Percentiles rank a stretch among this genome's conserved stretches.
phyloP scores from a whole-genome alignment of 2,888 invertebrate species.

The Drosophila subsilvestris region DNA sequence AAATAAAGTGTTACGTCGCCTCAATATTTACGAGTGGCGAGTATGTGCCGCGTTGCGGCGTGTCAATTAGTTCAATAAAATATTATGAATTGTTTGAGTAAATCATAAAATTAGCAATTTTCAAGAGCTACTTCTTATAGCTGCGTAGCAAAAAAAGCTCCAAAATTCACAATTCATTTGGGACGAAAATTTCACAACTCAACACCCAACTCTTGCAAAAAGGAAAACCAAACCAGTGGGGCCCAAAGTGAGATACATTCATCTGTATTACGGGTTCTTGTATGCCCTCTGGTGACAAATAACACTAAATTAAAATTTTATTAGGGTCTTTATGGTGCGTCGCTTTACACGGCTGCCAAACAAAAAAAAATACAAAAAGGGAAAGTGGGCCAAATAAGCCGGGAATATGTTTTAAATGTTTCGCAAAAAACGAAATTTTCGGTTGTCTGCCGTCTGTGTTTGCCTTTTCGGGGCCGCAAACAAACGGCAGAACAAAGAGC shows the following conservation, averaged over 20 bases:
- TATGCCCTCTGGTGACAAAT: constrained; percentile 71
- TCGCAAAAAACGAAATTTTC: constrained; percentile 45
- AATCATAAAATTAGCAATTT: not conserved
- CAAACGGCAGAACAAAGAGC: constrained; percentile 27
- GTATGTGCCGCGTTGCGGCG: constrained; percentile 45
- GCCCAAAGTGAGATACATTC: constrained; percentile 38
- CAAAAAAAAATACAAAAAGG: constrained; percentile 51
- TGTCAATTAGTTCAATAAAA: constrained; percentile 68
- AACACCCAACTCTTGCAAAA: constrained; percentile 28
- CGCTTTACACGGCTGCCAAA: constrained; percentile 54
- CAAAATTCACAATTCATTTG: constrained; percentile 20
- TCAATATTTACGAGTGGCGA: constrained; percentile 42
- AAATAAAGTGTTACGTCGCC: constrained; percentile 51
- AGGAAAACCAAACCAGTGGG: constrained; percentile 5
- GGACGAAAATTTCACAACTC: constrained; percentile 28
- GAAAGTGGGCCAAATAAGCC: constrained; percentile 19
- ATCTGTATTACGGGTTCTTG: constrained; percentile 24
- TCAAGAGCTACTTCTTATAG: not conserved
- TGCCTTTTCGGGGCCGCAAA: constrained; percentile 36
- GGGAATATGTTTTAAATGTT: constrained; percentile 73
- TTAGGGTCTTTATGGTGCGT: constrained; percentile 76
- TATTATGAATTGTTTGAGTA: constrained; percentile 18
- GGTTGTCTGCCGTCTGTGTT: constrained; percentile 25
- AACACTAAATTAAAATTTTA: constrained; percentile 78
- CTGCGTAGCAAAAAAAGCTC: not conserved